phyloP scores from a whole-genome alignment of 2,888 invertebrate species.

The Drosophila nr. perissopoda region DNA sequence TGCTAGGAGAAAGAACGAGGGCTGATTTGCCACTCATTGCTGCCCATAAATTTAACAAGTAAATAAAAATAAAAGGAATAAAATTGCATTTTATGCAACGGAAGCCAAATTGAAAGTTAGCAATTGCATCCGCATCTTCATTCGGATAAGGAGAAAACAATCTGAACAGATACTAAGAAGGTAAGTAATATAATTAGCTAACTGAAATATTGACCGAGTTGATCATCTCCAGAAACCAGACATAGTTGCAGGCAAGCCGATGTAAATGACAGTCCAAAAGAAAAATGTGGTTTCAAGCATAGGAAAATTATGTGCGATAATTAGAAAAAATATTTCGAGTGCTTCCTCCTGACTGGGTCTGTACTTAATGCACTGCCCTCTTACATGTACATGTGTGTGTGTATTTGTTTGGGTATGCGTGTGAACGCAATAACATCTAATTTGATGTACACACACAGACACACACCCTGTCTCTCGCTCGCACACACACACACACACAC shows the following conservation, averaged over 20 bases:
- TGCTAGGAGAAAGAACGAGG: accelerated
- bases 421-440: constrained; percentile 68
- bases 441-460: constrained; percentile 55
- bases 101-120: no score
- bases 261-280: background rate
- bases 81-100: background rate
- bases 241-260: background rate
- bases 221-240: background rate
- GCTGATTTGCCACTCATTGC: background rate
- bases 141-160: background rate
- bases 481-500: constrained; percentile 6
- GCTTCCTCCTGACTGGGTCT: background rate
- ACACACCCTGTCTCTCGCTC: constrained; percentile 5
- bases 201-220: background rate
- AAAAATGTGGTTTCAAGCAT: background rate
- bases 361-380: constrained; percentile 18
- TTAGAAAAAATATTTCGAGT: constrained; percentile 1
- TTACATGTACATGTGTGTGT: constrained; percentile 3
- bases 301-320: background rate
- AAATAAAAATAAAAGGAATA: background rate
- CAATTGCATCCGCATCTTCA: no score
- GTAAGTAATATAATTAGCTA: background rate
- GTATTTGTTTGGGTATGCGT: constrained; percentile 37
- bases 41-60: background rate
- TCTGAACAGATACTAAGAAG: background rate